Base-by-base conservation (phyloP, 2,113 vertebrate species). In the Oreocharis arfaki region DNA sequence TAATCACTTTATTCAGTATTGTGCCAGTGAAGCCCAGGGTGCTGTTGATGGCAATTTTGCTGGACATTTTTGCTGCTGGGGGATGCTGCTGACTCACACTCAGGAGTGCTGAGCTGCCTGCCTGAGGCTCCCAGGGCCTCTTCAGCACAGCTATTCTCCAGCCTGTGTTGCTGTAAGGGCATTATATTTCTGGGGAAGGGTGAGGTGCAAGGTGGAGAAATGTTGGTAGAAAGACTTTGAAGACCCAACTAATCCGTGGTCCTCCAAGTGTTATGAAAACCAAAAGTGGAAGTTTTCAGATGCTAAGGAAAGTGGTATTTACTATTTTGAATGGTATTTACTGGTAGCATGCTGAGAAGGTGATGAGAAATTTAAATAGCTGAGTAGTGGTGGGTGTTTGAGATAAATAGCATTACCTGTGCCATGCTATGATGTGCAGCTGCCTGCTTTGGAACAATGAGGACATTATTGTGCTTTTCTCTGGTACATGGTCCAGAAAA, bases 181-280 rank as follows among this genome's bases (percentile, higher is more conserved):
- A 2, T 16, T 33, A 0, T 47, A 20, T 39, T 69, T 10, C 30
- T n/a, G 19, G 2, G 22, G 13, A 6, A 33, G 8, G 8, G 2
- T 44, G 42, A 41, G 20, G 10, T 28, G 10, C 2, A 1, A 3
- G 3, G 4, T 63, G 16, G 24, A 61, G 32, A 81, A 89, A 57
- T 8, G 1, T 9, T 37, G 17, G 8, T 53, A 59, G 33, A 37
- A 73, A 0, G 1, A 23, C 33, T 73, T 57, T 74, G 41, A 74
- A 26, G 37, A 49, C 11, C 3, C 24, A 49, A 46, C 2, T n/a
- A 69, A n/a, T 57, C 15, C 7, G 6, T 27, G 15, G 24, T 53
- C 46, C 70, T 52, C 55, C 13, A 53, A 10, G 33, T 60, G 47
- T 53, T 15, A 61, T 23, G 61, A 56, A 86, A 86, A 19, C 2